phyloP scores from a whole-genome alignment of 2,888 invertebrate genomes.

The Chouioia cunea region DNA sequence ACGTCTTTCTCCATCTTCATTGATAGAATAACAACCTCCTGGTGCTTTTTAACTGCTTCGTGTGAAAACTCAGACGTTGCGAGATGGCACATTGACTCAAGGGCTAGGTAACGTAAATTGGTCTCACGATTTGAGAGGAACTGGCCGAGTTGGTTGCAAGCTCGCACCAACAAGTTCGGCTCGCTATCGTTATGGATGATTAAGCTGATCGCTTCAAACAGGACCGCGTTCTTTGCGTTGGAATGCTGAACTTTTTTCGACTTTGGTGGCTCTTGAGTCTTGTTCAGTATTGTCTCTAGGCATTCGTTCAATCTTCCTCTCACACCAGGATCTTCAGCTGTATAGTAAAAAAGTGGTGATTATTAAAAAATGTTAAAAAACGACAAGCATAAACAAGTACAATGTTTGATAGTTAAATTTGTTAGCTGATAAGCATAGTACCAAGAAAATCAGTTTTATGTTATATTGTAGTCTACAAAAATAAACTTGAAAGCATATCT shows the following conservation, averaged over 20 bases:
- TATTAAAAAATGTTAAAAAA: neutral
- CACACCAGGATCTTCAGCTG: conserved; percentile 94
- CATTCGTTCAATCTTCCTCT: conserved; percentile 97
- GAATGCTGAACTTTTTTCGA: conserved; percentile 99
- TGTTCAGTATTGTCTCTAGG: conserved; percentile 96
- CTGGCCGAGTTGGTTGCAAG: conserved; percentile 98
- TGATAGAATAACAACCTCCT: conserved; percentile 98
- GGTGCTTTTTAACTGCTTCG: conserved; percentile 99
- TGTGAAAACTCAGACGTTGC: conserved; percentile 99
- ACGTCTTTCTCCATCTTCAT: conserved; percentile 99
- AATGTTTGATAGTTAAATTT: no score
- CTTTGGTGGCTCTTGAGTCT: conserved; percentile 99
- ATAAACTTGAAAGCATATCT: neutral
- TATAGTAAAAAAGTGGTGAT: conserved; percentile 2
- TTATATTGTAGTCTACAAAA: neutral
- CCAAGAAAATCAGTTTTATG: neutral
- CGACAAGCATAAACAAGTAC: no score
- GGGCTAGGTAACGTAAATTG: conserved; percentile 95
- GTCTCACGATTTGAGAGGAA: conserved; percentile 98
- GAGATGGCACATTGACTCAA: conserved; percentile 99
- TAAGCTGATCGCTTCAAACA: conserved; percentile 99
- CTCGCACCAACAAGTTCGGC: conserved; percentile 95
- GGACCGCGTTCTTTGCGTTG: conserved; percentile 99
- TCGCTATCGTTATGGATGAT: conserved; percentile 99
- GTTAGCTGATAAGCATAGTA: neutral